Percentiles rank a stretch among this genome's conserved stretches.
phyloP scores from a whole-genome alignment of 1,140 invertebrate genomes.

The Drosophila ercepeae region DNA sequence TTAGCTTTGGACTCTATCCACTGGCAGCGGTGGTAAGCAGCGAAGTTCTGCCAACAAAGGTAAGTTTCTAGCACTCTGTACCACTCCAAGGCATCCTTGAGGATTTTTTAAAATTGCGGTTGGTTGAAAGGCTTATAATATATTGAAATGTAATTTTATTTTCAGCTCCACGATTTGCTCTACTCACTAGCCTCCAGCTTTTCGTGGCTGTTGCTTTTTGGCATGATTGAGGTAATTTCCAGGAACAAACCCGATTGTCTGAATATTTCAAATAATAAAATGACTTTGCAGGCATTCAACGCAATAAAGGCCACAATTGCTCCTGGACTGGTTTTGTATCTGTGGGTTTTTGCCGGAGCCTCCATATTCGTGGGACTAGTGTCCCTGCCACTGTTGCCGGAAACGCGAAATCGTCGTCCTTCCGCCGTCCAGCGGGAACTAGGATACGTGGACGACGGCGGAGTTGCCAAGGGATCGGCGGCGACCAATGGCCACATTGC shows the following conservation, averaged over 20 bases:
- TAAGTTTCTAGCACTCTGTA: slow-evolving; percentile 38
- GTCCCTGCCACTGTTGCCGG: slow-evolving; percentile 59
- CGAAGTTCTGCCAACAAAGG: slow-evolving; percentile 72
- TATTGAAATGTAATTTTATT: no score
- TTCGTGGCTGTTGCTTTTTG: slow-evolving; percentile 65
- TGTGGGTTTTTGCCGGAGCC: slow-evolving; percentile 69
- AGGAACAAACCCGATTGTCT: neutral
- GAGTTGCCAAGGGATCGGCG: slow-evolving; percentile 45
- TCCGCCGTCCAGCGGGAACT: slow-evolving; percentile 60
- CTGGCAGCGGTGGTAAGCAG: slow-evolving; percentile 64
- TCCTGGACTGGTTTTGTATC: slow-evolving; percentile 44
- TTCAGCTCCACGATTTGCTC: slow-evolving; percentile 55
- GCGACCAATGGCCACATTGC: slow-evolving; percentile 56
- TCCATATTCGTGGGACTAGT: slow-evolving; percentile 60
- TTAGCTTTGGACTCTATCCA: slow-evolving; percentile 70
- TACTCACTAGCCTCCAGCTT: slow-evolving; percentile 62
- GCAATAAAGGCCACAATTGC: slow-evolving; percentile 50
- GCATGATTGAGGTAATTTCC: slow-evolving; percentile 66
- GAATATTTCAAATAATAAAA: neutral
- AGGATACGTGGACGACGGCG: slow-evolving; percentile 53
- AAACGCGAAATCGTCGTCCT: slow-evolving; percentile 57
- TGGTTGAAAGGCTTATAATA: no score
- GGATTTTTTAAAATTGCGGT: neutral
- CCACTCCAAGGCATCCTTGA: no score
- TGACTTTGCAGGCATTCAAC: slow-evolving; percentile 53